Percentiles rank a stretch among this genome's conserved stretches.
Evolutionary conservation across 2,113 vertebrate genomes (phyloP).

Genomic region (Turnix velox): DNA sequence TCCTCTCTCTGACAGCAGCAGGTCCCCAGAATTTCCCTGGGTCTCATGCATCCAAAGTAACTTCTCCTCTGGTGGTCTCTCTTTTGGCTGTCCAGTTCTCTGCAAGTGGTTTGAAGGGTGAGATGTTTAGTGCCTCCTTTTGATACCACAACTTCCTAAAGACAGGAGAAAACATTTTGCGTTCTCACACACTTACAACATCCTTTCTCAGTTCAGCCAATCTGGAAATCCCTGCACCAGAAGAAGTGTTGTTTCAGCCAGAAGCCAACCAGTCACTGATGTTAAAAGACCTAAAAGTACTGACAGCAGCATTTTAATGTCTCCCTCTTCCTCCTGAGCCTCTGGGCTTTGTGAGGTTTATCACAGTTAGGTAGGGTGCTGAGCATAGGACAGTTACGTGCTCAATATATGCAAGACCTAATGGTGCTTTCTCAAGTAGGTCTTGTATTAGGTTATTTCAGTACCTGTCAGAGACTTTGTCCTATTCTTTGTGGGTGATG

Average conservation of each 20-base stretch:
- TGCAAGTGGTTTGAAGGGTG: neutral
- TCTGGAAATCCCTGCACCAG: neutral
- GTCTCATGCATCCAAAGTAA: neutral
- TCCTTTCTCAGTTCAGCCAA: neutral
- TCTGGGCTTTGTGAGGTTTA: neutral
- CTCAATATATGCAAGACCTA: no score
- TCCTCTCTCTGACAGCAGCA: neutral
- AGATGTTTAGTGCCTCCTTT: neutral
- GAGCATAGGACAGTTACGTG: neutral
- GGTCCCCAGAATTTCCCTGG: constrained; percentile 3
- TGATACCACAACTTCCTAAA: neutral
- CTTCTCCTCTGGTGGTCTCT: neutral
- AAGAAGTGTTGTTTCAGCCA: neutral
- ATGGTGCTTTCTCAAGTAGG: neutral
- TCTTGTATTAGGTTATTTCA: neutral
- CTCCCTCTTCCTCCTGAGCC: neutral
- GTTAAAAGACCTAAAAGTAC: neutral
- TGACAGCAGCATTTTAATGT: neutral
- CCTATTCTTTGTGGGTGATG: neutral
- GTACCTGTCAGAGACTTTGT: neutral
- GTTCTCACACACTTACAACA: neutral
- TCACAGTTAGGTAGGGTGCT: neutral
- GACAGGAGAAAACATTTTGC: neutral
- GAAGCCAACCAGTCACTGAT: neutral
- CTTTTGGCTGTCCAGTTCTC: neutral